Conservation (phyloP, 2,888 invertebrate species). For the Machimus atricapillus region DNA sequence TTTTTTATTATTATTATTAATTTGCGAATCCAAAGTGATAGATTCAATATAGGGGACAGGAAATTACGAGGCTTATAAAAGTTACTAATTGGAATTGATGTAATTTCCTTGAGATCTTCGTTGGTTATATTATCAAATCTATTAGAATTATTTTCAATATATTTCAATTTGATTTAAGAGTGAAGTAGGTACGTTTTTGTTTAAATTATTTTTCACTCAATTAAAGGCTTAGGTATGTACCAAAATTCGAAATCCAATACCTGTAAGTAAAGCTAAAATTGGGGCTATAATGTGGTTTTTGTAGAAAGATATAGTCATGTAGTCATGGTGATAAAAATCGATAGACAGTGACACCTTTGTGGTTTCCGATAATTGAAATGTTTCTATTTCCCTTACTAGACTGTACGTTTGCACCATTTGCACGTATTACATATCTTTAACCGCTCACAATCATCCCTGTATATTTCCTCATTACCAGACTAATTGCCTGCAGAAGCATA, state of each 20-base stretch:
- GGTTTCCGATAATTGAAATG: background rate
- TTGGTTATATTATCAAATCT: too few species aligned
- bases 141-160: background rate
- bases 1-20: too few species aligned
- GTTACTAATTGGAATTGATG: too few species aligned
- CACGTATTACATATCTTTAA: too few species aligned
- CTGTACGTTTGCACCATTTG: too few species aligned
- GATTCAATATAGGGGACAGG: too few species aligned
- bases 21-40: too few species aligned
- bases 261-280: background rate
- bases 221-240: background rate
- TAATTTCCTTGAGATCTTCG: too few species aligned
- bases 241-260: background rate
- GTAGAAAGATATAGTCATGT: background rate
- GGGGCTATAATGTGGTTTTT: background rate
- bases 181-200: too few species aligned
- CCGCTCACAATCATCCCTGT: background rate
- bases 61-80: too few species aligned
- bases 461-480: background rate
- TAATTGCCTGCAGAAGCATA: background rate
- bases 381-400: background rate
- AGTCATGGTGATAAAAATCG: background rate
- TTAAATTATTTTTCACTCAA: background rate
- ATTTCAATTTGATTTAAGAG: background rate
- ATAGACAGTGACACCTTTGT: background rate